These are phyloP conservation scores for Stegana nigrithorax DNA, from an alignment of 2,888 invertebrate species.

Conservation along the genomic window DNA sequence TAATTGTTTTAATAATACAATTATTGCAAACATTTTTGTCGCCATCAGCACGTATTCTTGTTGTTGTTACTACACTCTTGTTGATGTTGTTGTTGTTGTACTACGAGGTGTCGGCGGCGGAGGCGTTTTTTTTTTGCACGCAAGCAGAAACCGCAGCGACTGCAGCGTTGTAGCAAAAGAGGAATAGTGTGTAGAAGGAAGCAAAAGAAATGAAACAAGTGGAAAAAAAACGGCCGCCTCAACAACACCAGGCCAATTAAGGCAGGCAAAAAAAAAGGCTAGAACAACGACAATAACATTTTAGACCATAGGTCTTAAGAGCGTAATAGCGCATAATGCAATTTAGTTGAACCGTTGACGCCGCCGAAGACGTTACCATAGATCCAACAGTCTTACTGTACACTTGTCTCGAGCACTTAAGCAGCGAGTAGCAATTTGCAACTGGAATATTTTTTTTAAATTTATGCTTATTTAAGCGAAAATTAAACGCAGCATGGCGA, in stretches of 20 bases:
- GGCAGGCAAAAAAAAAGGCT: not conserved
- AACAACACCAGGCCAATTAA: constrained; percentile 32
- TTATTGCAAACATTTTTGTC: not conserved
- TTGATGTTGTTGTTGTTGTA: constrained; percentile 15
- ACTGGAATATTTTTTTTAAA: no score
- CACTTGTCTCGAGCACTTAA: no score
- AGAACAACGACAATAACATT: not conserved
- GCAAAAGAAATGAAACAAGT: not conserved
- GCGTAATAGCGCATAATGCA: constrained; percentile 56
- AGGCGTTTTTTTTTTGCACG: not conserved
- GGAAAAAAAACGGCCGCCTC: constrained; percentile 15
- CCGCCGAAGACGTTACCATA: not conserved
- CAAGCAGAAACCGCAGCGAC: not conserved
- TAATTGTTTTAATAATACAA: not conserved
- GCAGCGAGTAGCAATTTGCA: no score
- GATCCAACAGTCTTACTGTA: no score
- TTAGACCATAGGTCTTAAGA: constrained; percentile 37
- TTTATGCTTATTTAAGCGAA: no score
- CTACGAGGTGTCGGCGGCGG: constrained; percentile 2
- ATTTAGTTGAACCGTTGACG: constrained; percentile 39
- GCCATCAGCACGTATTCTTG: not conserved
- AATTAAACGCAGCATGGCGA: no score
- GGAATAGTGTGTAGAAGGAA: not conserved
- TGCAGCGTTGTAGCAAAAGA: not conserved
- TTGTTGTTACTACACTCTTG: not conserved